Evolutionary conservation across 2,113 vertebrate genomes (phyloP), one percentile per base, ranked within the genome.

Genomic region (Malurus elegans): DNA sequence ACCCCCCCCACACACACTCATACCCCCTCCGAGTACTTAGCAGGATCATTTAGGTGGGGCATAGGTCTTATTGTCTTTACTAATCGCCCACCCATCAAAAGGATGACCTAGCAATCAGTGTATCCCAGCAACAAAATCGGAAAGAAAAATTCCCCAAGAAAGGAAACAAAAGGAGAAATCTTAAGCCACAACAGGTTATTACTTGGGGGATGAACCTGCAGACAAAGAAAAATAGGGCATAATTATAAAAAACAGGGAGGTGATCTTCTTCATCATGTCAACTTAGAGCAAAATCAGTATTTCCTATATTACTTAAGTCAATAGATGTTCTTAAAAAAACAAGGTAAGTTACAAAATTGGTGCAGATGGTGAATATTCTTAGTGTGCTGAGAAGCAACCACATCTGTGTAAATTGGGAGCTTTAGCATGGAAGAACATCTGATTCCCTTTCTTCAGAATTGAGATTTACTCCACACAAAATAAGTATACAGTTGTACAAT

Each of bases 351-450:
- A 71, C 10, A 50, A 79, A 79, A 90, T 29, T 88, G 23, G 23
- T 53, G 23, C 71, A 73, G 45, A 65, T 25, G 10, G n/a, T 34
- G 21, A 57, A 44, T 65, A 88, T 5, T 10, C 14, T 26, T 28
- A 48, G 4, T 13, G 9, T 53, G 12, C 19, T 24, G 12, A 83
- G 38, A 87, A 86, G 36, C n/a, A 86, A 64, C 8, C 18, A 53
- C 6, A 40, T 24, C 40, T 79, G 10, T 1, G 1, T 61, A 17
- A 85, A 82, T 0, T 57, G 8, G 9, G 10, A 5, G 7, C 10
- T 64, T 5, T 85, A 23, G 13, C 29, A 64, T 31, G 20, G 21
- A 81, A 87, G 18, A 10, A 36, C 47, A 15, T 40, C 34, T 47
- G 23, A 61, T 60, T 82, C 6, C 4, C 5, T 73, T 62, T 70